These are phyloP conservation scores for Xiphophorus maculatus DNA, from an alignment of 2,113 vertebrate genomes.

Conservation along the genomic window DNA sequence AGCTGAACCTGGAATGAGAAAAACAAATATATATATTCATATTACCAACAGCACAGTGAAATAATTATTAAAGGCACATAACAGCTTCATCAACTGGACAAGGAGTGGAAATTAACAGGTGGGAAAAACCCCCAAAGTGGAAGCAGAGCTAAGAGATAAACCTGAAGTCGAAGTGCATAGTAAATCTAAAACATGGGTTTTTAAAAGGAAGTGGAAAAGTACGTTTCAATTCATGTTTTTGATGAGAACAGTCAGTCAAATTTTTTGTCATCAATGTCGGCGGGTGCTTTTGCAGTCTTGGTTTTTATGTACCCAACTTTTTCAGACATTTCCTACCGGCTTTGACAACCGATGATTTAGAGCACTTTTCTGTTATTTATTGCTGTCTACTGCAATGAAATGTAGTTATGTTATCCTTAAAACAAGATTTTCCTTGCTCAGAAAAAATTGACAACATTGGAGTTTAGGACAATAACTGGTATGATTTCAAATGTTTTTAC, in stretches of 20 bases:
- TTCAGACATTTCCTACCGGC: not conserved
- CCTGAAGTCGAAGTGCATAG: not conserved
- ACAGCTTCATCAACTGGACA: not conserved
- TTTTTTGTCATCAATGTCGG: not conserved
- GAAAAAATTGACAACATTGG: not conserved
- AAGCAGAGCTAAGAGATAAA: not conserved
- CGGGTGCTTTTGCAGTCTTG: not conserved
- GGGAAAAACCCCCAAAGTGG: not conserved
- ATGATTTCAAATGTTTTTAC: too few species aligned
- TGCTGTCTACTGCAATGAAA: not conserved
- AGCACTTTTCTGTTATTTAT: not conserved
- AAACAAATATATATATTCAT: slow-evolving; percentile 8
- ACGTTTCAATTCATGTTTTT: not conserved
- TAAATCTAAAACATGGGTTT: not conserved
- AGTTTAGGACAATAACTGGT: too few species aligned
- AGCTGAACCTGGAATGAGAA: slow-evolving; percentile 86
- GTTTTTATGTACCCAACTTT: not conserved
- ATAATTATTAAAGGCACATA: not conserved
- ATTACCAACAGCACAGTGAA: not conserved
- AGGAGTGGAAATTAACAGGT: not conserved
- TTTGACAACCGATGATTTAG: not conserved
- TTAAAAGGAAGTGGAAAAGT: too few species aligned
- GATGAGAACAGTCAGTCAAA: not conserved
- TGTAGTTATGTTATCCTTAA: not conserved
- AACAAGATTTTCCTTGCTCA: not conserved